These are phyloP conservation scores for Aepyceros melampus DNA, from an alignment of 2,113 vertebrate species.

Conservation along the genomic window DNA sequence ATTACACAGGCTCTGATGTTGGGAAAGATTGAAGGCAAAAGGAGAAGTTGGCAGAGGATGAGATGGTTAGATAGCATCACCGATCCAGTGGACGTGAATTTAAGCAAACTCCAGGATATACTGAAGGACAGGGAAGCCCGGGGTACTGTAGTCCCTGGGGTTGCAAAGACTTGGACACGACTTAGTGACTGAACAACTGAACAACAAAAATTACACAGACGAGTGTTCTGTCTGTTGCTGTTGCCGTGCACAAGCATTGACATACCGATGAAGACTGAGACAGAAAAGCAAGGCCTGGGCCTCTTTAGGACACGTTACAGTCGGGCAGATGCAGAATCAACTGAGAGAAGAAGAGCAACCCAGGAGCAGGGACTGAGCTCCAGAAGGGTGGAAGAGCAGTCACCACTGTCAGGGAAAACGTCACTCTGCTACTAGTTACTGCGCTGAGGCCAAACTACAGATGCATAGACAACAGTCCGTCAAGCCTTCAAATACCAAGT, in stretches of 20 bases:
- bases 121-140: not conserved
- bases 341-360: not conserved
- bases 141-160: not conserved
- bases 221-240: not conserved
- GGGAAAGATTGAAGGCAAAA: not conserved
- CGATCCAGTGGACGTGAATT: not conserved
- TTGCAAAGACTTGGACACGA: not conserved
- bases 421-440: not conserved
- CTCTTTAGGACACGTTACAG: not conserved
- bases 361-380: not conserved
- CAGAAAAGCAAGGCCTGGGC: not conserved
- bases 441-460: not conserved
- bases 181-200: not conserved
- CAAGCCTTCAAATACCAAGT: not conserved
- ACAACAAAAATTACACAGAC: not conserved
- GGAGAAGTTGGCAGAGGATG: not conserved
- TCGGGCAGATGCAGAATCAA: fast-evolving
- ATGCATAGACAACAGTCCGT: not conserved
- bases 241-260: fast-evolving
- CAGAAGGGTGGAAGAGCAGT: not conserved
- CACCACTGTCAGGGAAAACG: fast-evolving
- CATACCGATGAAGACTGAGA: not conserved
- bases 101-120: not conserved
- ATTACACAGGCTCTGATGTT: not conserved
- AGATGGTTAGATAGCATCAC: not conserved